Conservation (phyloP, 2,113 vertebrate genomes). For the Morone saxatilis region DNA sequence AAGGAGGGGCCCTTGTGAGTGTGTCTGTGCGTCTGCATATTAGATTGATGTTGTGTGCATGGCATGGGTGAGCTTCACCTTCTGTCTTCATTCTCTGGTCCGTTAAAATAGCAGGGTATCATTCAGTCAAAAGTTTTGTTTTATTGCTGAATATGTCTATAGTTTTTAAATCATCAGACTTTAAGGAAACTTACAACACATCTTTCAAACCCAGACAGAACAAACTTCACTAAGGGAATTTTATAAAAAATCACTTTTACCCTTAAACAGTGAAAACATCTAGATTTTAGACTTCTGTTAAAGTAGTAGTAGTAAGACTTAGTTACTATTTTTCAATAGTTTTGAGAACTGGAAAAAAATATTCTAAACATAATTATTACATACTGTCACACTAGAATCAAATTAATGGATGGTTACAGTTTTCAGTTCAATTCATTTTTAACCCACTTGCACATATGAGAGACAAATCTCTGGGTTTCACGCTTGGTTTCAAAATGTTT, state of each 20-base stretch:
- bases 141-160: not conserved
- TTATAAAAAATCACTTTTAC: not conserved
- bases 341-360: not conserved
- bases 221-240: not conserved
- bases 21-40: conserved; percentile 48
- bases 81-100: conserved; percentile 57
- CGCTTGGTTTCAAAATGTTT: conserved; percentile 2
- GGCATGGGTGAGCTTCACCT: conserved; percentile 60
- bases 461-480: not conserved
- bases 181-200: not conserved
- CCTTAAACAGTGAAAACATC: not conserved
- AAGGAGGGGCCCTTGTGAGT: conserved; percentile 64
- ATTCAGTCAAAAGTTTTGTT: conserved; percentile 20
- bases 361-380: not conserved
- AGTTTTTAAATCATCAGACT: not conserved
- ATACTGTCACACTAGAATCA: not conserved
- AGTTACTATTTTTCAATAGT: not conserved
- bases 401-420: not conserved
- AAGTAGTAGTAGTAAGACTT: not conserved
- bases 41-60: conserved; percentile 37
- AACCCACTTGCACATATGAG: not conserved
- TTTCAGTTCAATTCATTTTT: not conserved
- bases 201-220: not conserved
- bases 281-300: not conserved
- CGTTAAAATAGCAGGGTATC: conserved; percentile 37